These are phyloP conservation scores for Capra hircus DNA, from an alignment of 2,113 vertebrate genomes.

Conservation along the genomic window DNA sequence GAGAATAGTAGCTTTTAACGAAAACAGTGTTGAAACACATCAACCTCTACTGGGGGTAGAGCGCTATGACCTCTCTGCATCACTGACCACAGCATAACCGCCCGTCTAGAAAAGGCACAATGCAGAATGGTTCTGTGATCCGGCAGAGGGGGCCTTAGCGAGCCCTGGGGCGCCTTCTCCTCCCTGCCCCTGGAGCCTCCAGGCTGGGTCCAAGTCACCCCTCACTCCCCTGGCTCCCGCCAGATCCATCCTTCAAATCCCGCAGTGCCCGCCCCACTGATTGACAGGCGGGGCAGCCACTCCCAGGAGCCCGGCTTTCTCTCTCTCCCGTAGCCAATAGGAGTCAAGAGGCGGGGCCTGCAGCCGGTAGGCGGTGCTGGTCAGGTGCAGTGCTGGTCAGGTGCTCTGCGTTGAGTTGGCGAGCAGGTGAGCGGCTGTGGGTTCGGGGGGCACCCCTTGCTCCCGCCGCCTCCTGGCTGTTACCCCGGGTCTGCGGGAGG, in stretches of 20 bases:
- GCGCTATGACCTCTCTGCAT: not conserved
- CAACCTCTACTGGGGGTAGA: not conserved
- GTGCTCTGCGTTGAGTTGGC: not conserved
- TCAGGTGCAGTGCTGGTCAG: constrained; percentile 41
- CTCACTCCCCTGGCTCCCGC: accelerated
- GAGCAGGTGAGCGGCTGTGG: not conserved
- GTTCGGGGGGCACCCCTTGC: accelerated
- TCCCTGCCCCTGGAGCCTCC: accelerated
- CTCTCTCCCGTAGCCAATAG: not conserved
- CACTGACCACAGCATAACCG: not conserved
- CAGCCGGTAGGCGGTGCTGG: not conserved
- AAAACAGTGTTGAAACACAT: not conserved
- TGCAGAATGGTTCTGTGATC: not conserved
- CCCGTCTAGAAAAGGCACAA: not conserved
- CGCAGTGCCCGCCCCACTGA: not conserved
- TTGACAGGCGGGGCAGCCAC: constrained; percentile 12
- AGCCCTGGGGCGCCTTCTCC: accelerated
- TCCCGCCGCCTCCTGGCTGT: accelerated
- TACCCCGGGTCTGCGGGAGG: not conserved
- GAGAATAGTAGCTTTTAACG: not conserved
- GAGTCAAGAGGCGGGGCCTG: not conserved
- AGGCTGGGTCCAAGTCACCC: accelerated
- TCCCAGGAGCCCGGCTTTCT: not conserved
- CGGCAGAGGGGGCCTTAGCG: accelerated
- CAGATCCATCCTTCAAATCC: not conserved